Base-by-base conservation (phyloP, 2,888 invertebrate genomes). In the Melanostoma mellinum region DNA sequence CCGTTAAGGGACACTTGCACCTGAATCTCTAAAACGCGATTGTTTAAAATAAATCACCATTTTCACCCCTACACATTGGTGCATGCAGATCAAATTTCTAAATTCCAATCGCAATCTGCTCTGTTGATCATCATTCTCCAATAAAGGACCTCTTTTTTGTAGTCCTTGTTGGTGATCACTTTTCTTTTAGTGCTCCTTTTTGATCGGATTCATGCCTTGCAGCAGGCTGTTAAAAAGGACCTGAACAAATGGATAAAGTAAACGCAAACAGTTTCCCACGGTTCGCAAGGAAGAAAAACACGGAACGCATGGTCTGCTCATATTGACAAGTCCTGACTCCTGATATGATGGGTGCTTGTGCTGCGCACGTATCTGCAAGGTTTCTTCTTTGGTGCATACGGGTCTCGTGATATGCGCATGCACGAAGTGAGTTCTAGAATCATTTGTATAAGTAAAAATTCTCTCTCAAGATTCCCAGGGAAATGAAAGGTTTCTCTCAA, bases 331-430 rank as follows among this genome's bases (percentile, higher is more conserved):
- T 53, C 35, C 35, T 46, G 73, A 77, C 72, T 53, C 35, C 35
- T 46, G 73, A 77, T 77, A 73, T 78, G 74, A 79, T 75, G 74
- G 60, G 52, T 61, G 71, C 63, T 72, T 80, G 56, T 73, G 81
- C 81, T 82, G 55, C 78, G 79, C 84, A 79, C 84, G 75, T 69
- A 74, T 68, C 68, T 68, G 61, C 68, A 72, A 71, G 65, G 53
- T 60, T 20, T 20, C 52, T 50, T 46, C 58, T 32, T 69, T 3
- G n/a, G 6, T 9, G n/a, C 10, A 3, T 44, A 72, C 38, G 78
- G 72, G 73, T 74, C 79, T 84, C 84, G 84, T 84, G 84, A 71
- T 84, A 75, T 84, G 84, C 84, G 84, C 84, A 84, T 84, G 84
- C 84, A 84, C 84, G 84, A 72, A 75, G 74, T 67, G 61, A 84